phyloP scores from a whole-genome alignment of 2,797 vertebrate genomes.

The Ceyx erithaca region DNA sequence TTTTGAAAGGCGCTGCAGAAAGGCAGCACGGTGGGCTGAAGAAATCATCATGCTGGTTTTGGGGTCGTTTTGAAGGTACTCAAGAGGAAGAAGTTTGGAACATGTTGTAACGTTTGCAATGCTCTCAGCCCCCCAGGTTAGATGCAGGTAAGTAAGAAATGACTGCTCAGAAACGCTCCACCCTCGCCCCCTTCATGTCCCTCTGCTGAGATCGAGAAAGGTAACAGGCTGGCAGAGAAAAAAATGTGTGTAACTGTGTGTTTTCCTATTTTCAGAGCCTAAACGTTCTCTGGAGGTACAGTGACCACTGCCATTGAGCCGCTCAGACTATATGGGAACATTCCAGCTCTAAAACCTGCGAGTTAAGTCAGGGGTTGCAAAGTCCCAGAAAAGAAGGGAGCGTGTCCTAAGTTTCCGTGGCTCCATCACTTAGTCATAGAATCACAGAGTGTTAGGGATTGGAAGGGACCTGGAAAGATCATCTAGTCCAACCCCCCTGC shows the following conservation, averaged over 20 bases:
- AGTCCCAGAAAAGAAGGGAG: no score
- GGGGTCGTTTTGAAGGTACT: neutral
- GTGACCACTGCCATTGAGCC: neutral
- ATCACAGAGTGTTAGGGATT: no score
- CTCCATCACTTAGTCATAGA: neutral
- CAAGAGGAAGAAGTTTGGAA: neutral
- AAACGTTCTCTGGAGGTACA: neutral
- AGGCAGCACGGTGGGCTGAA: neutral
- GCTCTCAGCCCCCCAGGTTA: fast-evolving
- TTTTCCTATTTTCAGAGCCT: neutral
- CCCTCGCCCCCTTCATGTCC: neutral
- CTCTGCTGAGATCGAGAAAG: neutral
- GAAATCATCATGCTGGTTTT: fast-evolving
- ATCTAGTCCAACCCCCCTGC: no score
- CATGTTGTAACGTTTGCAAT: neutral
- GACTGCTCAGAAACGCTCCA: neutral
- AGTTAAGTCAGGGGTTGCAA: neutral
- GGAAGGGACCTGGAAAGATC: no score
- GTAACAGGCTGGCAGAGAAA: fast-evolving
- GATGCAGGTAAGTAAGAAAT: neutral
- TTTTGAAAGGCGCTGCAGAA: neutral
- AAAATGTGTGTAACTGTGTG: fast-evolving
- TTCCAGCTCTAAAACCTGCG: neutral
- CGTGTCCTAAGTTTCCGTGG: fast-evolving
- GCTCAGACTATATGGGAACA: fast-evolving